Evolutionary conservation across 1,140 invertebrate species (phyloP), one percentile per base, ranked within the genome.

Genomic region (Trichonephila clavipes): DNA sequence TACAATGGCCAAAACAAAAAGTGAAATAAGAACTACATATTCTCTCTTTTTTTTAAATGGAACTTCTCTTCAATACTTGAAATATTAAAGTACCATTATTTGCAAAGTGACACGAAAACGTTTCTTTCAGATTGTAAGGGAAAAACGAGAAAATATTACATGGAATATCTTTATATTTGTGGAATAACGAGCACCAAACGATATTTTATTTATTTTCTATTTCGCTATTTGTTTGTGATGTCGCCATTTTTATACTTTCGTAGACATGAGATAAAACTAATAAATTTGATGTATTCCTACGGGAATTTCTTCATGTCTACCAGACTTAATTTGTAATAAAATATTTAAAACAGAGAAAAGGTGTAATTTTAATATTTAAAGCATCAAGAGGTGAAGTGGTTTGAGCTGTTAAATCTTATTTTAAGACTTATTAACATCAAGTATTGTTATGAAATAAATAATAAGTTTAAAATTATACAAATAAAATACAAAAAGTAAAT

Each of bases 51-150:
- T 61, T 34, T 87, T 61, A 34, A 28, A 87, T 61, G 59, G n/a
- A 87, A 87, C 58, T 34, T 87, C 44, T 61, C 59, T 61, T 87
- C 85, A 34, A 61, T 87, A 62, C 59, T 62, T 87, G 28, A 61
- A 61, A 61, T 87, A 34, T 34, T 62, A 88, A 88, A 88, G 87
- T 88, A 40, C 87, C 87, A 88, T 88, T 88, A 88, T 88, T 88
- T 88, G 87, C 21, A 69, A 44, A 19, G 28, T 64, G 87, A 72
- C 87, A 88, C 87, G 87, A 44, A 44, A 83, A 19, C 10, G 51
- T n/a, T 51, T 51, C 44, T 83, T 58, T 83, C 44, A 34, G 28
- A 34, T 77, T 40, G 72, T 24, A 24, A 77, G n/a, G 14, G 5
- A 44, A 59, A 51, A 83, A 83, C 21, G 82, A 44, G 51, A 83